A percentile compares a stretch with the other conserved stretches of the same genome.
These are phyloP conservation scores for Sarcophaga bullata DNA, from an alignment of 1,140 invertebrate genomes.

Conservation along the genomic window DNA sequence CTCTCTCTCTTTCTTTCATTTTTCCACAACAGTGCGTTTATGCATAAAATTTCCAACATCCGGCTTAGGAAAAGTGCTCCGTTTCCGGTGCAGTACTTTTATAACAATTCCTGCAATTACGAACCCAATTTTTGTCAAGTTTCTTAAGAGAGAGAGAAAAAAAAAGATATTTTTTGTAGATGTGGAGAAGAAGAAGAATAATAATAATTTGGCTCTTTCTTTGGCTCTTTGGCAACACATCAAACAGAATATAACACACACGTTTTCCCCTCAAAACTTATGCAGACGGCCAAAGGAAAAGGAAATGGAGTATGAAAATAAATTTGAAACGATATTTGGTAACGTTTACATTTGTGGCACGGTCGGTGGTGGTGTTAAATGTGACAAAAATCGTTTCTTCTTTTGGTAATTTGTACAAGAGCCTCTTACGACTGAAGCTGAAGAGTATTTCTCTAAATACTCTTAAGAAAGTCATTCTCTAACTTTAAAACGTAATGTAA, in stretches of 20 bases:
- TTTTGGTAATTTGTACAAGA: too few species aligned
- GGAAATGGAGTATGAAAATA: background rate
- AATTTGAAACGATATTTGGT: too few species aligned
- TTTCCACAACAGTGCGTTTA: constrained; percentile 37
- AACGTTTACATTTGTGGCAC: too few species aligned
- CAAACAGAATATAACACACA: background rate
- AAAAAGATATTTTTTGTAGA: background rate
- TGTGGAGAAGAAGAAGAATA: background rate
- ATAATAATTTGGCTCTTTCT: background rate
- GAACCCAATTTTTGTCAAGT: background rate
- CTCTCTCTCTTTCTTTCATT: too few species aligned
- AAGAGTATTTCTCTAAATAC: too few species aligned
- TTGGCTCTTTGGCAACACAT: constrained; percentile 26
- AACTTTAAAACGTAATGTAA: too few species aligned
- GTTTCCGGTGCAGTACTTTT: constrained; percentile 37
- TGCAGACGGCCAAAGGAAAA: too few species aligned
- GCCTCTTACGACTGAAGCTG: background rate
- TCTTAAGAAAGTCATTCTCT: too few species aligned
- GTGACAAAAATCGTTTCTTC: too few species aligned
- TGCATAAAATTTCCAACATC: constrained; percentile 33
- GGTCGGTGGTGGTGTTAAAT: too few species aligned
- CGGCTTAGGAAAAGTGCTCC: constrained; percentile 26
- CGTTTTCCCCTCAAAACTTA: too few species aligned
- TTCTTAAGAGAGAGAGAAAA: too few species aligned
- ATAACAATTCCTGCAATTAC: constrained; percentile 40